Percentiles rank a stretch among this genome's conserved stretches.
These are phyloP conservation scores for Schizaphis graminum DNA, from an alignment of 2,888 invertebrate species.

Conservation along the genomic window DNA sequence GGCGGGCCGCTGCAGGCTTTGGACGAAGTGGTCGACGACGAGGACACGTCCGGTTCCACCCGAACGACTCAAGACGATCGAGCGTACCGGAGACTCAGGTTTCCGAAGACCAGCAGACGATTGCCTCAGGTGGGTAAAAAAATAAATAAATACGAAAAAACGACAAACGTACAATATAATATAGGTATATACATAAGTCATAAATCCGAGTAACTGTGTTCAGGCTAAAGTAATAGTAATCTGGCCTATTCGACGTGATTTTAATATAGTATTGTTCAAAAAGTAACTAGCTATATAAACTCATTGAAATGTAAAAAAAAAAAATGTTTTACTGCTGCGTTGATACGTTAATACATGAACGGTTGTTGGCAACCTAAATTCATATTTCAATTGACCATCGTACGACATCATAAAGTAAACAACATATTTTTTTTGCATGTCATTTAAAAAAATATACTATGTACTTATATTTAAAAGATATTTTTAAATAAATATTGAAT, in stretches of 20 bases:
- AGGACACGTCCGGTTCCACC: constrained; percentile 27
- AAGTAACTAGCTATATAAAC: not conserved
- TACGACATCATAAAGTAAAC: not conserved
- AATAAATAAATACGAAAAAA: not conserved
- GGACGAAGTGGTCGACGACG: constrained; percentile 55
- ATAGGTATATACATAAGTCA: not conserved
- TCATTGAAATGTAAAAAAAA: not conserved
- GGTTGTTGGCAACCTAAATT: too few species aligned
- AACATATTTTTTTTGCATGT: too few species aligned
- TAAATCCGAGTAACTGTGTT: not conserved
- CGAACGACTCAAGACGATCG: constrained; percentile 65
- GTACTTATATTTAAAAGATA: not conserved
- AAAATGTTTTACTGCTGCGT: not conserved
- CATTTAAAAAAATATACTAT: not conserved
- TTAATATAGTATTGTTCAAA: not conserved
- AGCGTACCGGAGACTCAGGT: constrained; percentile 73
- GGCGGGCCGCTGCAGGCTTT: constrained; percentile 2
- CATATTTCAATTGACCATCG: not conserved
- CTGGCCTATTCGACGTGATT: not conserved
- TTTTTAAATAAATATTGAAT: not conserved
- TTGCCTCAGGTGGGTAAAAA: constrained; percentile 74
- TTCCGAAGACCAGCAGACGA: constrained; percentile 77
- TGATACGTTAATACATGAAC: not conserved
- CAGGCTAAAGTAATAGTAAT: not conserved
- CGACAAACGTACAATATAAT: not conserved